Percentiles rank a stretch among this genome's conserved stretches.
Conservation (phyloP, 1,140 invertebrate species). For the Cecropterus lyciades region DNA sequence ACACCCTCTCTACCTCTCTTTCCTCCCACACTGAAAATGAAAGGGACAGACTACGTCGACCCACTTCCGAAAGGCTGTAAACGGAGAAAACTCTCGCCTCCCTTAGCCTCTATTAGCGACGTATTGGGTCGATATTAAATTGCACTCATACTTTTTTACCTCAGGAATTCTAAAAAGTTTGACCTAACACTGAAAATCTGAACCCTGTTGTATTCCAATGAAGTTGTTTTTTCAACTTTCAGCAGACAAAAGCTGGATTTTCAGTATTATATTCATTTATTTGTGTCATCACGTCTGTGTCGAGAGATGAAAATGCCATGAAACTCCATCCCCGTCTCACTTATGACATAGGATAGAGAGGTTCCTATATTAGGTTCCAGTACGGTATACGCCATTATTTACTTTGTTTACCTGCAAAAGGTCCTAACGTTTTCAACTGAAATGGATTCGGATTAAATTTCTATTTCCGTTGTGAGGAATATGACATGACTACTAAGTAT, state of each 20-base stretch:
- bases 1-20: conserved; percentile 64
- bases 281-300: conserved; percentile 76
- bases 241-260: conserved; percentile 56
- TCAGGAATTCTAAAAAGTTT: conserved; percentile 76
- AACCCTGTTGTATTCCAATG: conserved; percentile 55
- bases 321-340: conserved; percentile 66
- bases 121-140: conserved; percentile 50
- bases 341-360: conserved; percentile 60
- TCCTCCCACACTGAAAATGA: conserved; percentile 60
- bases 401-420: conserved; percentile 53
- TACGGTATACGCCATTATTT: conserved; percentile 55
- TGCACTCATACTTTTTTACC: conserved; percentile 59
- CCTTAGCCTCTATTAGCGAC: conserved; percentile 41
- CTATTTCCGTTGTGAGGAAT: neutral
- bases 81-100: conserved; percentile 22
- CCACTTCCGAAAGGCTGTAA: conserved; percentile 53
- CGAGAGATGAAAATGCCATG: conserved; percentile 77
- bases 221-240: conserved; percentile 56
- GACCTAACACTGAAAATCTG: conserved; percentile 59
- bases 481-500: no score
- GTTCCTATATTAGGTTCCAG: conserved; percentile 62
- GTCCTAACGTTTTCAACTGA: conserved; percentile 34
- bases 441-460: neutral
- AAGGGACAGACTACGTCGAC: conserved; percentile 54
- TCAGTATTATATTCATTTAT: conserved; percentile 80